These are phyloP conservation scores for Tribolium madens DNA, from an alignment of 1,140 invertebrate genomes.

Conservation along the genomic window DNA sequence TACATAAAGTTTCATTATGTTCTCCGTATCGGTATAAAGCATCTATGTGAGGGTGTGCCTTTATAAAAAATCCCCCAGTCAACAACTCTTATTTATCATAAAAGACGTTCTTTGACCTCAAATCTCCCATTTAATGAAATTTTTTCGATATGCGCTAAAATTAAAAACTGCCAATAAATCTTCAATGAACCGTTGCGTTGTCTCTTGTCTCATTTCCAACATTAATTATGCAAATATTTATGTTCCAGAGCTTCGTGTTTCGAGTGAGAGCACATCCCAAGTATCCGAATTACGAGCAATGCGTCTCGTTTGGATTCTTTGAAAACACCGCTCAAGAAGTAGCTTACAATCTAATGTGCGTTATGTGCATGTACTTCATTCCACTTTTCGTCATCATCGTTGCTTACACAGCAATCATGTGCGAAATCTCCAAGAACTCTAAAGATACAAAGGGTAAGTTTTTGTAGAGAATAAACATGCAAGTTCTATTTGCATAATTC, in stretches of 20 bases:
- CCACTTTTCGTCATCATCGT: conserved; percentile 80
- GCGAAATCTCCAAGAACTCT: conserved; percentile 79
- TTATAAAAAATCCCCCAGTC: not conserved
- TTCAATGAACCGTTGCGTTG: not conserved
- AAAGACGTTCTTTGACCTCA: not conserved
- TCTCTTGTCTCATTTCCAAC: not conserved
- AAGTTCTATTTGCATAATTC: not conserved
- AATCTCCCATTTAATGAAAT: not conserved
- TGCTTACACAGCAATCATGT: conserved; percentile 80
- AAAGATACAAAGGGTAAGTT: conserved; percentile 69
- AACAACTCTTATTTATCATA: not conserved
- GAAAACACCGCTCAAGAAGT: conserved; percentile 72
- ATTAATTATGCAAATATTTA: not conserved
- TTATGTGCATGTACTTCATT: conserved; percentile 81
- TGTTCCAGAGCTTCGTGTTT: conserved; percentile 81
- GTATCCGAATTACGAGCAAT: conserved; percentile 78
- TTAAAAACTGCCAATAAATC: not conserved
- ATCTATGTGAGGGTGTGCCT: not conserved
- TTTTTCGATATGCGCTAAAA: not conserved
- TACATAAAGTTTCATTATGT: too few species aligned
- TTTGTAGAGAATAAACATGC: not conserved
- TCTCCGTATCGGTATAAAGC: too few species aligned
- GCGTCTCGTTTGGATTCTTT: conserved; percentile 84
- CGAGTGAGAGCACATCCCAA: conserved; percentile 77
- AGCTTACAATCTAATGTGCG: conserved; percentile 81